A percentile compares a stretch with the other conserved stretches of the same genome.
These are phyloP conservation scores for Perca flavescens DNA, from an alignment of 2,113 vertebrate species.

Conservation along the genomic window DNA sequence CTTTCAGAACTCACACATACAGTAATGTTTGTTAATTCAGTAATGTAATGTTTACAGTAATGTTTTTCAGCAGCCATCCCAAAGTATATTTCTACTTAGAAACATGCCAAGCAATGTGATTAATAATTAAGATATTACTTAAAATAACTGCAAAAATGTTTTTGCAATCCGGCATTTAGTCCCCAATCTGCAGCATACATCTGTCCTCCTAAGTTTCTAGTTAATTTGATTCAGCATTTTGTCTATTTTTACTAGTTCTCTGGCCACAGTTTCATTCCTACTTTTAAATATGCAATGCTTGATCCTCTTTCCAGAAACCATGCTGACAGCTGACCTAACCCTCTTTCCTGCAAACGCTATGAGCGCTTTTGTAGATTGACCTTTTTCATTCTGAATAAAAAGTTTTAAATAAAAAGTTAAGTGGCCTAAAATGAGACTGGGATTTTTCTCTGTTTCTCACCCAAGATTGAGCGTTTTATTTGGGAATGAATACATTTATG, in stretches of 20 bases:
- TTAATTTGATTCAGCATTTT: conserved; percentile 30
- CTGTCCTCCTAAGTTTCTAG: background rate
- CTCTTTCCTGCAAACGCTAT: conserved; percentile 35
- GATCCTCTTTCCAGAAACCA: conserved; percentile 46
- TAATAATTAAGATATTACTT: background rate
- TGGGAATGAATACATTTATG: background rate
- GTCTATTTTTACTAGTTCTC: conserved; percentile 12
- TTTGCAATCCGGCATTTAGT: background rate
- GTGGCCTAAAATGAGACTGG: background rate
- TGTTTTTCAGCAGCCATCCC: conserved; percentile 1
- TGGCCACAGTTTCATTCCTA: conserved; percentile 5
- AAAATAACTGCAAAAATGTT: background rate
- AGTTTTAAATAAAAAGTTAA: background rate
- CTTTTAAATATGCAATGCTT: conserved; percentile 35
- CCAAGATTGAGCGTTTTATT: background rate
- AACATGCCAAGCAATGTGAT: conserved; percentile 4
- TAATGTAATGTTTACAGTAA: no score
- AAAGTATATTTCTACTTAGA: conserved; percentile 34
- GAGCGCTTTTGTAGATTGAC: conserved; percentile 33
- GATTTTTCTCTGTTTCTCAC: background rate
- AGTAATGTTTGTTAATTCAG: background rate
- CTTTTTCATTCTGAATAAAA: conserved; percentile 20
- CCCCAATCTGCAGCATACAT: background rate
- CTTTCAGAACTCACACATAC: background rate
- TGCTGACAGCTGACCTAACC: conserved; percentile 58